phyloP scores from a whole-genome alignment of 2,888 invertebrate genomes.

The Dromius quadrimaculatus region DNA sequence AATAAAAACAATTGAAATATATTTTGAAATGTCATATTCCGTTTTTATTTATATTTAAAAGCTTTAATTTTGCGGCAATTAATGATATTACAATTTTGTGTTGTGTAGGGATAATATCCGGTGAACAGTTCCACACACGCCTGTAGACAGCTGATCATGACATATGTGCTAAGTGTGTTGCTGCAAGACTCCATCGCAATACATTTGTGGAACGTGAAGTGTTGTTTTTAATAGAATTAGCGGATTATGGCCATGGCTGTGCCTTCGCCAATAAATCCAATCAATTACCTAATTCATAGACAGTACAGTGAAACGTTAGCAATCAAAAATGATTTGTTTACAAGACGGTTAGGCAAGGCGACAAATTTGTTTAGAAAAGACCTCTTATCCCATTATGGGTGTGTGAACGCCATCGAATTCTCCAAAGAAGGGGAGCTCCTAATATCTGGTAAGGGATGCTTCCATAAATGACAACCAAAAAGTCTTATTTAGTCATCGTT shows the following conservation, averaged over 20 bases:
- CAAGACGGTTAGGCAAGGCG: conserved; percentile 74
- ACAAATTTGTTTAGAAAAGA: conserved; percentile 86
- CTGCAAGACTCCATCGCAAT: conserved; percentile 44
- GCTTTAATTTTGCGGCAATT: background rate
- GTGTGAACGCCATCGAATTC: conserved; percentile 97
- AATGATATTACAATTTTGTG: background rate
- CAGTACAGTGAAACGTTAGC: conserved; percentile 72
- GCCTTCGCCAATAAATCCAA: conserved; percentile 70
- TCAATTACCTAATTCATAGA: conserved; percentile 72
- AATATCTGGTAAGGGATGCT: conserved; percentile 80
- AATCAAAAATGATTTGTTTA: conserved; percentile 73
- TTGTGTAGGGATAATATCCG: conserved; percentile 52
- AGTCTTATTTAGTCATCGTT: background rate
- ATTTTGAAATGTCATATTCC: background rate
- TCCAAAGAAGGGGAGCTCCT: conserved; percentile 88
- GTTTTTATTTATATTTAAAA: conserved; percentile 31
- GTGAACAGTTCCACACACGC: conserved; percentile 55
- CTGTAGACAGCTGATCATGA: conserved; percentile 63
- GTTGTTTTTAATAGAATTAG: conserved; percentile 45
- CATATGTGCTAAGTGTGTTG: conserved; percentile 56
- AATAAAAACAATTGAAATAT: background rate
- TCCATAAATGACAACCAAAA: background rate
- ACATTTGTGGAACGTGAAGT: conserved; percentile 42
- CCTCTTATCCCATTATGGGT: conserved; percentile 91
- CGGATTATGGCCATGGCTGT: conserved; percentile 64